These are phyloP conservation scores for Cottus gobio DNA, from an alignment of 2,113 vertebrate species.

Conservation along the genomic window DNA sequence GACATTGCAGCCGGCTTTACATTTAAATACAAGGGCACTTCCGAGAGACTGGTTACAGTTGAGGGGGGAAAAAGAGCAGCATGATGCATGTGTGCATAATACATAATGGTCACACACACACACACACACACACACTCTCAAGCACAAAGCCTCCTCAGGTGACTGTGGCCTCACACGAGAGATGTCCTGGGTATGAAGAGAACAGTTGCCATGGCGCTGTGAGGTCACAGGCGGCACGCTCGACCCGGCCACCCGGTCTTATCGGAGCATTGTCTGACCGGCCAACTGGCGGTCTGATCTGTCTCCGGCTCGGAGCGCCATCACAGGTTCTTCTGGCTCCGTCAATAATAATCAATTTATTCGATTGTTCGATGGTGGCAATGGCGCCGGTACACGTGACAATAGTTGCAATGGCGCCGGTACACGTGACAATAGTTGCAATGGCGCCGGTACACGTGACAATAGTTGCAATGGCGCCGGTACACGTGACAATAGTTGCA, in stretches of 20 bases:
- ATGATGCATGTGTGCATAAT: constrained; percentile 41
- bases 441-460: too few species aligned
- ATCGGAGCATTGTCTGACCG: not conserved
- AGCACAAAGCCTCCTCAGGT: constrained; percentile 57
- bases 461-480: too few species aligned
- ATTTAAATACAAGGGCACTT: not conserved
- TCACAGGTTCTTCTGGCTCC: not conserved
- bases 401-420: too few species aligned
- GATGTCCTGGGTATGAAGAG: constrained; percentile 54
- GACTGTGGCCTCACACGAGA: constrained; percentile 45
- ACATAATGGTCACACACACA: constrained; percentile 13
- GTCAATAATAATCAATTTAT: constrained; percentile 14
- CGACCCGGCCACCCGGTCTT: too few species aligned
- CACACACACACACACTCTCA: constrained; percentile 27
- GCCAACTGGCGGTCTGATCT: constrained; percentile 36
- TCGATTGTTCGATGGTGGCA: not conserved
- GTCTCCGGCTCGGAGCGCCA: not conserved
- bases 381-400: too few species aligned
- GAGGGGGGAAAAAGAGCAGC: constrained; percentile 14
- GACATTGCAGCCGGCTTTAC: constrained; percentile 22
- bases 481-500: too few species aligned
- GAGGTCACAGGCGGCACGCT: constrained; percentile 52
- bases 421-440: too few species aligned
- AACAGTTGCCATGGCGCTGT: constrained; percentile 74
- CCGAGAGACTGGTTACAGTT: not conserved